Evolutionary conservation across 2,888 invertebrate species (phyloP).

Genomic region (Ophioninae sp.): DNA sequence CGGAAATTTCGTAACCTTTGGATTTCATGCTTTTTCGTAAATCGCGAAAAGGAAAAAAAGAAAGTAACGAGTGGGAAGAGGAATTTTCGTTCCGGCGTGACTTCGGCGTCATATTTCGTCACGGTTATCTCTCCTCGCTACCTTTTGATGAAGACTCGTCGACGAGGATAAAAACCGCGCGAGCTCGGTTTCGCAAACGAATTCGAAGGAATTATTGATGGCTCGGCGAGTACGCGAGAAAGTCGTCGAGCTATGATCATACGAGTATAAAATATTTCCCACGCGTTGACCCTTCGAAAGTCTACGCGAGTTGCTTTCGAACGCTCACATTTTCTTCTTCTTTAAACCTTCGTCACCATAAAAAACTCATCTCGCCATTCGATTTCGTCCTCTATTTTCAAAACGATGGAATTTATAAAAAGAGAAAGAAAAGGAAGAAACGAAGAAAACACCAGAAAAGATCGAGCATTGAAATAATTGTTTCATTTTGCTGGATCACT

Average conservation of each 20-base stretch:
- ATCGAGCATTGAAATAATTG: constrained; percentile 29
- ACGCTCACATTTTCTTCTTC: background rate
- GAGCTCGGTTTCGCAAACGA: background rate
- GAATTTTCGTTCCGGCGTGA: background rate
- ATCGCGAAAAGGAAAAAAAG: too few relatives aligned
- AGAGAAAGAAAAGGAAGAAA: constrained; percentile 2
- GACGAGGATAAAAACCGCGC: background rate
- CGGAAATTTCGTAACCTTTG: background rate
- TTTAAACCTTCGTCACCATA: background rate
- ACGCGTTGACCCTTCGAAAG: background rate
- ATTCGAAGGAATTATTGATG: background rate
- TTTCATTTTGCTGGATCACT: constrained; percentile 35
- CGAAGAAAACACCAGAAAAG: background rate
- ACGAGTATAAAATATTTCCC: background rate
- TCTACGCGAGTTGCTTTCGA: background rate
- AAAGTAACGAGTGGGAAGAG: background rate
- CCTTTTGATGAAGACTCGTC: background rate
- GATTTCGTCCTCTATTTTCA: background rate
- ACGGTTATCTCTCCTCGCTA: background rate
- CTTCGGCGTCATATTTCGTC: background rate
- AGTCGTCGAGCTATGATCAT: background rate
- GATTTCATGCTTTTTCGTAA: background rate
- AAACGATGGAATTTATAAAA: constrained; percentile 1
- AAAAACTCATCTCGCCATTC: background rate
- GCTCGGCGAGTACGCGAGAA: background rate